A percentile compares a stretch with the other conserved stretches of the same genome.
phyloP scores from a whole-genome alignment of 1,140 invertebrate genomes.

The Megalopta genalis region DNA sequence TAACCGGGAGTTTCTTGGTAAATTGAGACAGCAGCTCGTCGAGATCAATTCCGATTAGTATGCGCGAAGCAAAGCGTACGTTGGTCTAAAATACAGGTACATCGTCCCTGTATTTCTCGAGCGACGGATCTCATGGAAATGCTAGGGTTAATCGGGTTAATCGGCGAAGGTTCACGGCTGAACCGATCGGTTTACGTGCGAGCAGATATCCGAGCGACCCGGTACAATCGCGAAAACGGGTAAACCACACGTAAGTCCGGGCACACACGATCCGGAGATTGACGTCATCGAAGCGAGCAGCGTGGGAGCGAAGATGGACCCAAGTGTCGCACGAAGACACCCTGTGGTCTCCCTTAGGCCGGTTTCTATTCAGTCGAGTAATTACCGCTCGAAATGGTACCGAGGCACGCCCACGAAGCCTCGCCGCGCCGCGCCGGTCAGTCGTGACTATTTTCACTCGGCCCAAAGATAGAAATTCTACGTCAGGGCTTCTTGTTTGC shows the following conservation, averaged over 20 bases:
- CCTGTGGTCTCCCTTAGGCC: conserved; percentile 8
- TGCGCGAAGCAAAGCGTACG: too few species aligned
- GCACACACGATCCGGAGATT: conserved; percentile 24
- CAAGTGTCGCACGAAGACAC: not conserved
- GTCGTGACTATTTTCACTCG: conserved; percentile 41
- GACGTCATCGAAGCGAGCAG: conserved; percentile 50
- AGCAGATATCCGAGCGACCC: not conserved
- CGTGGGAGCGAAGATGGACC: conserved; percentile 36
- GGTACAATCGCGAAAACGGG: not conserved
- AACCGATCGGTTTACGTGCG: too few species aligned
- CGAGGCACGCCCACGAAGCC: conserved; percentile 38
- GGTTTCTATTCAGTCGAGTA: conserved; percentile 11
- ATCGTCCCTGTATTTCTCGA: too few species aligned
- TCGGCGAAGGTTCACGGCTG: too few species aligned
- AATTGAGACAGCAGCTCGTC: too few species aligned
- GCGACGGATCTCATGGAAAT: too few species aligned
- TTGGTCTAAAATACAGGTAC: too few species aligned
- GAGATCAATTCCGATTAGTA: too few species aligned
- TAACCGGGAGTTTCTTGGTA: too few species aligned
- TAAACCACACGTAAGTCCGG: conserved; percentile 18
- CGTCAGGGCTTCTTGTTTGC: not conserved
- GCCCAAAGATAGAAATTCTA: conserved; percentile 40
- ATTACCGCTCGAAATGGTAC: conserved; percentile 42
- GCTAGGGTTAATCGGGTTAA: too few species aligned
- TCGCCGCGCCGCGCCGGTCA: not conserved